A percentile compares a stretch with the other conserved stretches of the same genome.
phyloP scores from a whole-genome alignment of 2,113 vertebrate species.

The Chascanopsetta lugubris region DNA sequence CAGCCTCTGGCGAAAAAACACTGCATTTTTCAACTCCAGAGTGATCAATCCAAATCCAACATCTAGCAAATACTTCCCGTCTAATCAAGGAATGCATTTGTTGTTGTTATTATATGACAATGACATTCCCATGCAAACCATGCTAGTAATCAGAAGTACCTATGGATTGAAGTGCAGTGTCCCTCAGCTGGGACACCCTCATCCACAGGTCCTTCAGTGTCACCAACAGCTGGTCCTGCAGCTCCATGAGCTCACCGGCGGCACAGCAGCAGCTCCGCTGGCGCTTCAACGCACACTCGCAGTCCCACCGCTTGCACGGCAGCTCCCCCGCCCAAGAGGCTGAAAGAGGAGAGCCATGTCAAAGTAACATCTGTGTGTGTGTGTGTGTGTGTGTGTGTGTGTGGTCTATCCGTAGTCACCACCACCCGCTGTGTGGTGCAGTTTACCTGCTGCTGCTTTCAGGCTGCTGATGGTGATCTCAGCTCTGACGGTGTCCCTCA shows the following conservation, averaged over 20 bases:
- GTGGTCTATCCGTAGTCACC: no score
- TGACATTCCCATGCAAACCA: no score
- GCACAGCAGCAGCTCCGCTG: conserved; percentile 63
- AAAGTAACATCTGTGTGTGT: neutral
- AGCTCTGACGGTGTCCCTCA: conserved; percentile 16
- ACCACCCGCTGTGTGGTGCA: neutral
- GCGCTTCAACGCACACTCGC: conserved; percentile 49
- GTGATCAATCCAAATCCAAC: no score
- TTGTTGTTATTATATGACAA: no score
- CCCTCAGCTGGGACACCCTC: conserved; percentile 23
- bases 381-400: neutral
- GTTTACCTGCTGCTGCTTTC: conserved; percentile 16
- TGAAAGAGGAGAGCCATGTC: neutral
- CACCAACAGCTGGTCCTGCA: conserved; percentile 28
- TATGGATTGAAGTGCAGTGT: conserved; percentile 24
- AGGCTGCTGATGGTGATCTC: conserved; percentile 10
- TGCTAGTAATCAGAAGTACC: conserved; percentile 19
- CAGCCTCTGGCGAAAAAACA: no score
- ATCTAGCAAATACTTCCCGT: no score
- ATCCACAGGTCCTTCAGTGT: conserved; percentile 19
- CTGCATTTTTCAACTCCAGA: no score
- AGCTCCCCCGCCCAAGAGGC: conserved; percentile 22
- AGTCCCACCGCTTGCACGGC: conserved; percentile 52
- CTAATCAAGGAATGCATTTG: no score
- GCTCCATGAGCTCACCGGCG: conserved; percentile 1